Conservation (phyloP, 2,888 invertebrate genomes). For the Sturmia bella region DNA sequence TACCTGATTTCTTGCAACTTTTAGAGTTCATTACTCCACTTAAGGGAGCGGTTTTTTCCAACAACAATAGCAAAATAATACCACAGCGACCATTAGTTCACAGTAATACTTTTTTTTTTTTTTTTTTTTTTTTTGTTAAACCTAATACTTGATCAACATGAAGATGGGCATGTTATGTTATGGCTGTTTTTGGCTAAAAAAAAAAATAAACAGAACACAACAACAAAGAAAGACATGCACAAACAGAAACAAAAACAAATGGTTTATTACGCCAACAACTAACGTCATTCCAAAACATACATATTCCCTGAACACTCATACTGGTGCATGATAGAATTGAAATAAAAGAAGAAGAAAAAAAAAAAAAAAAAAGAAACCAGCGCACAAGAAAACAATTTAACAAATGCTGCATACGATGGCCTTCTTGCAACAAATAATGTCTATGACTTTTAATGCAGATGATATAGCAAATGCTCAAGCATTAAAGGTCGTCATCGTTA, state of each 20-base stretch:
- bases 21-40: constrained; percentile 68
- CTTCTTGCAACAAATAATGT: constrained; percentile 48
- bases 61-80: constrained; percentile 41
- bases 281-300: constrained; percentile 29
- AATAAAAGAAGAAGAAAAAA: constrained; percentile 8
- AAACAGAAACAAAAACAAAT: constrained; percentile 31
- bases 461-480: constrained; percentile 67
- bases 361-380: not conserved
- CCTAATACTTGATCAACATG: constrained; percentile 47
- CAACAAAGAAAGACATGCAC: not conserved
- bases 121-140: constrained; percentile 20
- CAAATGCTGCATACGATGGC: constrained; percentile 50
- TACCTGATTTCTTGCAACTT: constrained; percentile 36
- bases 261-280: constrained; percentile 44
- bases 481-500: constrained; percentile 67
- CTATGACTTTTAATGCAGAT: constrained; percentile 67
- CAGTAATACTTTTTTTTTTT: not conserved
- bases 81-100: constrained; percentile 52
- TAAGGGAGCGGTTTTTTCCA: constrained; percentile 67
- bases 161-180: constrained; percentile 60
- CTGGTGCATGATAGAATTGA: constrained; percentile 1
- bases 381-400: not conserved
- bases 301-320: constrained; percentile 29
- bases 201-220: constrained; percentile 12
- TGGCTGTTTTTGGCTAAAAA: constrained; percentile 46